phyloP scores from a whole-genome alignment of 2,888 invertebrate genomes.

The Caenorhabditis virilis region DNA sequence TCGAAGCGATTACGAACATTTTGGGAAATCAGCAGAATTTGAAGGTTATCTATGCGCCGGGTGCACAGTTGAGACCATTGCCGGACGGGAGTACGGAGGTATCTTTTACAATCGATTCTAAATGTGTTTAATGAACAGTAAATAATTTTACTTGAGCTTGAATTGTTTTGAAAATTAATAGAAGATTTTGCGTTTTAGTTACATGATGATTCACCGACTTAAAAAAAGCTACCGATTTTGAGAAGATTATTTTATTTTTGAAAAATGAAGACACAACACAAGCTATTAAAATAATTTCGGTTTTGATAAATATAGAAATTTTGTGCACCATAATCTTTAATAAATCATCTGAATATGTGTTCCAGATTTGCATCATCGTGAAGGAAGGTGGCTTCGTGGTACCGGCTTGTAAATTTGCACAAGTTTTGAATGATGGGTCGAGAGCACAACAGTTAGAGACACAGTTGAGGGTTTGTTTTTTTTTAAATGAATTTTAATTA shows the following conservation, averaged over 20 bases:
- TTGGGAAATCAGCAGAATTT: constrained; percentile 77
- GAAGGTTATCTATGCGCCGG: constrained; percentile 77
- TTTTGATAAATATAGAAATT: no score
- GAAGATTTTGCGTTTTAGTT: no score
- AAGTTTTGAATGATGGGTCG: constrained; percentile 26
- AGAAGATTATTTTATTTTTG: no score
- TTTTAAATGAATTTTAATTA: no score
- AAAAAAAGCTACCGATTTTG: no score
- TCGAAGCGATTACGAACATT: constrained; percentile 69
- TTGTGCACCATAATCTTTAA: no score
- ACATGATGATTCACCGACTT: no score
- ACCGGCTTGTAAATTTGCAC: constrained; percentile 22
- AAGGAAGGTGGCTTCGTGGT: constrained; percentile 33
- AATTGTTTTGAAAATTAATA: no score
- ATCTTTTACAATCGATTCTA: background rate
- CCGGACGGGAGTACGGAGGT: constrained; percentile 19
- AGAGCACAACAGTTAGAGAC: constrained; percentile 42
- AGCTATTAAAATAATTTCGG: no score
- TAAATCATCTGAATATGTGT: no score
- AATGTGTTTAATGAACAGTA: constrained; percentile 1
- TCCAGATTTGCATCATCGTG: constrained; percentile 26
- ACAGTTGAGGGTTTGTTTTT: constrained; percentile 33
- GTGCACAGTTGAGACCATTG: constrained; percentile 74
- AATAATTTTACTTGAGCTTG: no score
- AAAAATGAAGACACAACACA: no score